phyloP scores from a whole-genome alignment of 2,888 invertebrate genomes.

The Cyclophora punctaria region DNA sequence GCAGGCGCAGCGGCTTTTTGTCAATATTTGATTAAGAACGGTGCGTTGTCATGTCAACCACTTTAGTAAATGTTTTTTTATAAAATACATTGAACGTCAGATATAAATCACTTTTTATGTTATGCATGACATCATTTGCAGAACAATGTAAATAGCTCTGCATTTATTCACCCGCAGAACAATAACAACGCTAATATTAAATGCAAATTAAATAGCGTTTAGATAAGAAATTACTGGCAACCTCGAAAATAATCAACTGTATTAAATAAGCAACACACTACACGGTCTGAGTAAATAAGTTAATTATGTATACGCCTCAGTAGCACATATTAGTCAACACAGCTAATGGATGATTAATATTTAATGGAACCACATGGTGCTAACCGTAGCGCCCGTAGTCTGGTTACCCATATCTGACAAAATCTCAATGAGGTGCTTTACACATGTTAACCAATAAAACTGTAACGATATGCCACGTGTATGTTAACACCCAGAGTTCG shows the following conservation, averaged over 20 bases:
- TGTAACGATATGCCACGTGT: slow-evolving; percentile 37
- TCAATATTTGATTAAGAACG: slow-evolving; percentile 45
- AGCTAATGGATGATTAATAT: slow-evolving; percentile 32
- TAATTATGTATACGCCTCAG: too few species aligned
- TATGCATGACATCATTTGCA: slow-evolving; percentile 45
- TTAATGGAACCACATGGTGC: slow-evolving; percentile 34
- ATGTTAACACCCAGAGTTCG: slow-evolving; percentile 26
- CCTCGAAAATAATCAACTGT: slow-evolving; percentile 9
- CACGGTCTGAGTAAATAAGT: neutral
- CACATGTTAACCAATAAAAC: slow-evolving; percentile 49
- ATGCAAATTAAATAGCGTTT: slow-evolving; percentile 36
- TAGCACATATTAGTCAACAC: slow-evolving; percentile 15
- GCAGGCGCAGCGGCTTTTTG: slow-evolving; percentile 23
- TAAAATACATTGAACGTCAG: slow-evolving; percentile 27
- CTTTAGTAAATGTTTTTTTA: slow-evolving; percentile 12
- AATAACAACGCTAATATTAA: slow-evolving; percentile 41
- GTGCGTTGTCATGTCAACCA: slow-evolving; percentile 21
- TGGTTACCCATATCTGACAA: slow-evolving; percentile 42
- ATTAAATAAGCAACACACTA: slow-evolving; percentile 3
- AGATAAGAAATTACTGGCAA: slow-evolving; percentile 26
- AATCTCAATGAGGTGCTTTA: slow-evolving; percentile 40
- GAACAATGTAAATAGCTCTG: slow-evolving; percentile 44
- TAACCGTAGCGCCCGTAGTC: slow-evolving; percentile 32
- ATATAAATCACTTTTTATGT: slow-evolving; percentile 31
- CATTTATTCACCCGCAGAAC: slow-evolving; percentile 42